These are phyloP conservation scores for Perca fluviatilis DNA, from an alignment of 2,113 vertebrate species.

Conservation along the genomic window DNA sequence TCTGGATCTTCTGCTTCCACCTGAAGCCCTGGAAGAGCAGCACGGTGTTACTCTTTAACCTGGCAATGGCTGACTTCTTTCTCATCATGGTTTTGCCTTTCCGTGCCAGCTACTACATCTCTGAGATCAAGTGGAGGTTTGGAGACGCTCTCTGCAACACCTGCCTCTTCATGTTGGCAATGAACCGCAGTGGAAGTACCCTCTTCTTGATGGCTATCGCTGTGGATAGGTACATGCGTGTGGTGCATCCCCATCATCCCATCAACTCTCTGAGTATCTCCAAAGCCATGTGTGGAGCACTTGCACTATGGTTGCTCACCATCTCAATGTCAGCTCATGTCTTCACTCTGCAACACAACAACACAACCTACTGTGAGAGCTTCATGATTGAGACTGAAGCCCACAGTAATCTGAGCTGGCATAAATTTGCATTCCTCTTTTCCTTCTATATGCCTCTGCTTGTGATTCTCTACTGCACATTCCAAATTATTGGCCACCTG, in stretches of 20 bases:
- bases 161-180: conserved; percentile 63
- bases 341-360: conserved; percentile 42
- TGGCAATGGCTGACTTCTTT: conserved; percentile 71
- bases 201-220: conserved; percentile 77
- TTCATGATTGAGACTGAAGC: conserved; percentile 41
- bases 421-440: conserved; percentile 70
- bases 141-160: conserved; percentile 14
- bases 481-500: conserved; percentile 63
- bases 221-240: conserved; percentile 73
- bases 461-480: conserved; percentile 77
- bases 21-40: conserved; percentile 81
- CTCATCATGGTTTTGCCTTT: conserved; percentile 73
- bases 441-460: conserved; percentile 72
- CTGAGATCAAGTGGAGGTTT: conserved; percentile 32
- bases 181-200: conserved; percentile 70
- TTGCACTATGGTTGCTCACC: conserved; percentile 66
- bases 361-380: conserved; percentile 75
- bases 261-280: conserved; percentile 50
- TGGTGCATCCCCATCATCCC: conserved; percentile 73
- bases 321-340: conserved; percentile 56
- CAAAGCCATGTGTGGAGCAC: conserved; percentile 35
- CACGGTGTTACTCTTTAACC: conserved; percentile 72
- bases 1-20: conserved; percentile 75
- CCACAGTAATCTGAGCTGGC: conserved; percentile 46
- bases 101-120: conserved; percentile 66